Evolutionary conservation across 2,797 vertebrate species (phyloP), one percentile per base, ranked within the genome.

Genomic region (Oreochromis grahami): DNA sequence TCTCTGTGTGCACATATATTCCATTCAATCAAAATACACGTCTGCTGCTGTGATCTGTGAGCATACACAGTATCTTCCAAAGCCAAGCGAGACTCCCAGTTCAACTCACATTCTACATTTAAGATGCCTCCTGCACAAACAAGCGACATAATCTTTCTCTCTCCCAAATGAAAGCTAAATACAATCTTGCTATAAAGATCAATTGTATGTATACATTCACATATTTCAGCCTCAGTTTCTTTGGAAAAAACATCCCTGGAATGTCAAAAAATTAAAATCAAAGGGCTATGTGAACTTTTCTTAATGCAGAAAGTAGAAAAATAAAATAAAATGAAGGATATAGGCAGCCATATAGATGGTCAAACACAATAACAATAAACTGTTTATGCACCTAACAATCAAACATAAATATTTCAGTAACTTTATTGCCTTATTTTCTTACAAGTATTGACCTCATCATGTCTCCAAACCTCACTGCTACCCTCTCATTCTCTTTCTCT

Each of bases 401-500:
- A 70, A 55, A 52, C 41, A 48, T 21, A 21, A 53, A 52, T 68
- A 63, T 41, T 76, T 51, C 3, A 38, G 63, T 65, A 2, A 82
- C 51, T 84, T 41, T 14, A 51, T 79, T 51, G 76, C 12, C 13
- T 51, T 52, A 36, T 84, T 83, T 56, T 84, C 76, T 81, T 29
- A 82, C 15, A 72, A 80, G 79, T 65, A 65, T 86, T 88, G 74
- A 89, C 88, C 77, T 80, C 65, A 63, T 79, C 19, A 76, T 88
- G 51, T 51, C 58, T 76, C 70, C 15, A 48, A 82, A 78, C 81
- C 77, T 85, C 56, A 24, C 58, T 76, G 55, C 72, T 32, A 32
- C 74, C 34, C 68, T 55, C 6, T 38, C 38, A n/a, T 84, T 81
- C 79, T 55, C 29, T 53, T 77, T 86, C 91, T 88, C 85, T 90